Evolutionary conservation across 2,888 invertebrate species (phyloP).

Genomic region (Tuta absoluta): DNA sequence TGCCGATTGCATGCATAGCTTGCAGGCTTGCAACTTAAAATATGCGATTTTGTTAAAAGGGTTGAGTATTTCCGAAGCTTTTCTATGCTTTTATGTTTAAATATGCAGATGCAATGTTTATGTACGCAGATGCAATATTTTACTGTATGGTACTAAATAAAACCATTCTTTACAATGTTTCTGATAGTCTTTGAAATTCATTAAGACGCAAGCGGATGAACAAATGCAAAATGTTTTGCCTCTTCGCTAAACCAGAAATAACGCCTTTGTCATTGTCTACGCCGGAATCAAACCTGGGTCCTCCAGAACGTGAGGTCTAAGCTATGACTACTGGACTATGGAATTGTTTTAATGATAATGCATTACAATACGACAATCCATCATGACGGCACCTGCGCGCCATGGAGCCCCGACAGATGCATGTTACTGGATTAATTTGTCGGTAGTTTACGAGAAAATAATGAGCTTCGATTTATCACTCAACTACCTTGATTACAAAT

Average conservation of each 20-base stretch:
- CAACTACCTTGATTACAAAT: not conserved
- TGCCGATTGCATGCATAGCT: conserved; percentile 14
- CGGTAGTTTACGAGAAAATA: not conserved
- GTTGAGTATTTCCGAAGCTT: not conserved
- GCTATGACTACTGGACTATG: not conserved
- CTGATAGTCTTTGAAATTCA: no score
- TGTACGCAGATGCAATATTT: not conserved
- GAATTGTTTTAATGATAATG: not conserved
- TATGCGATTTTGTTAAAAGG: not conserved
- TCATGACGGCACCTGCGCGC: conserved; percentile 2
- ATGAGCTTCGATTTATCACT: not conserved
- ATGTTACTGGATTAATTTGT: not conserved
- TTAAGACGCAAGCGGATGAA: no score
- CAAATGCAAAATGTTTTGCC: no score
- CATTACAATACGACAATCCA: not conserved
- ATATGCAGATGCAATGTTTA: not conserved
- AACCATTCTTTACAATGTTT: no score
- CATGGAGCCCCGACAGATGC: not conserved
- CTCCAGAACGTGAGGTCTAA: not conserved
- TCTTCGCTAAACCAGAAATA: no score
- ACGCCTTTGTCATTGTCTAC: no score
- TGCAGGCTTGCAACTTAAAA: conserved; percentile 7
- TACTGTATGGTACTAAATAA: no score
- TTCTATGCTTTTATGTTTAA: not conserved
- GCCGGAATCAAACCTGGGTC: no score